These are phyloP conservation scores for Bombus vancouverensis DNA, from an alignment of 1,140 invertebrate genomes.

Conservation along the genomic window DNA sequence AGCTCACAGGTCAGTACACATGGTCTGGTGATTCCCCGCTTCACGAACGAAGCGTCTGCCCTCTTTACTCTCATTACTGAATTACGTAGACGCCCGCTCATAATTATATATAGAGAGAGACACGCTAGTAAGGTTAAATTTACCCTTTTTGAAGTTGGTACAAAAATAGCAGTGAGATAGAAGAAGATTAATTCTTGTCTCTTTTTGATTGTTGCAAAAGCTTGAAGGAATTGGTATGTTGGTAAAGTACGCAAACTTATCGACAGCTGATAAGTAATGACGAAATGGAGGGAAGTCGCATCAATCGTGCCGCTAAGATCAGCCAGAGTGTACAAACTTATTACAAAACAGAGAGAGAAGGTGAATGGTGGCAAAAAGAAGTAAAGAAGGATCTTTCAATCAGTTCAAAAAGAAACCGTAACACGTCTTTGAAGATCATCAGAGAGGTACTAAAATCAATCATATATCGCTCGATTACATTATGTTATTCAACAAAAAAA, in stretches of 20 bases:
- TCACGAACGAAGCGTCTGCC: constrained; percentile 21
- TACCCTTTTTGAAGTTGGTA: too few species aligned
- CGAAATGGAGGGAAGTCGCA: background rate
- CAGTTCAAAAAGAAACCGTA: background rate
- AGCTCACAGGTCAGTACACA: constrained; percentile 17
- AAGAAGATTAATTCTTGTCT: too few species aligned
- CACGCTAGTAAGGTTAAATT: background rate
- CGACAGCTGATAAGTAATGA: background rate
- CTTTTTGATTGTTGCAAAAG: background rate
- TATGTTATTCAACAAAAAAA: background rate
- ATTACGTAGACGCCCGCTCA: background rate
- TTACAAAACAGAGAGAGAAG: constrained; percentile 18
- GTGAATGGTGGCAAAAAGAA: constrained; percentile 24
- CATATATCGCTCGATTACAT: background rate
- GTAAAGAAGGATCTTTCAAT: constrained; percentile 2
- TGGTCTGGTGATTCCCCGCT: constrained; percentile 13
- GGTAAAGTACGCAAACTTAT: background rate
- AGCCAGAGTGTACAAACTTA: background rate
- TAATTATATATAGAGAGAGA: too few species aligned
- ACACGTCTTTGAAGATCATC: background rate
- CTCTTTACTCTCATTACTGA: too few species aligned
- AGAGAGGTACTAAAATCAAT: background rate
- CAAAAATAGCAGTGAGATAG: background rate
- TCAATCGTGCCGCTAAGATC: constrained; percentile 32
- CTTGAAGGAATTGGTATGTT: too few species aligned